Percentiles rank a stretch among this genome's conserved stretches.
Evolutionary conservation across 2,113 vertebrate genomes (phyloP).

Genomic region (Puntigrus tetrazona): DNA sequence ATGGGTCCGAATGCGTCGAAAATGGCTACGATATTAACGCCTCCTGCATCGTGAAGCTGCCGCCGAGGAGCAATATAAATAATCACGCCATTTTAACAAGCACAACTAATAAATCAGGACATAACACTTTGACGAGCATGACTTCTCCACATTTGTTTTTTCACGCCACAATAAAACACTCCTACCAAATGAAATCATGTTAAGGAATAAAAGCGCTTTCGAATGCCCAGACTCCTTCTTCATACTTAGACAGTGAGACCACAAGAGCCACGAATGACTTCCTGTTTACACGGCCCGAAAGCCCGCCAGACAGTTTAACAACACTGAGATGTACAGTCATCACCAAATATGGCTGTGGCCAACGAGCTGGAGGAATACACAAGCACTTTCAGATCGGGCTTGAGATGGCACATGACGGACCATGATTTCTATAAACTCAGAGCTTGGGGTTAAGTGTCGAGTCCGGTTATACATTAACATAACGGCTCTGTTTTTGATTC

Average conservation of each 20-base stretch:
- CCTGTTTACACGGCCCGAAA: not conserved
- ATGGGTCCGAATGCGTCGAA: not conserved
- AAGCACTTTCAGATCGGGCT: not conserved
- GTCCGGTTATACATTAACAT: not conserved
- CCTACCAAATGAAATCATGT: not conserved
- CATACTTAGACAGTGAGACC: not conserved
- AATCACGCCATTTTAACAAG: not conserved
- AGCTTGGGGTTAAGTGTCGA: not conserved
- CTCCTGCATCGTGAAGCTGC: not conserved
- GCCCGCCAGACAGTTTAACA: not conserved
- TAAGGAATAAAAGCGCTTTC: not conserved
- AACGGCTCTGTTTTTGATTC: slow-evolving; percentile 34
- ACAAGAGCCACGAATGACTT: not conserved
- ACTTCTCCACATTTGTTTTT: not conserved
- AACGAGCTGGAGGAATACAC: not conserved
- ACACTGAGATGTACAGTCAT: not conserved
- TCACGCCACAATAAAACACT: not conserved
- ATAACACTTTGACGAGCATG: not conserved
- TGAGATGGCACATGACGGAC: not conserved
- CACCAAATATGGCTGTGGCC: not conserved
- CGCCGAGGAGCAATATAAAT: not conserved
- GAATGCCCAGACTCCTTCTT: not conserved
- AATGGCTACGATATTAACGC: not conserved
- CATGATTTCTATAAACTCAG: not conserved
- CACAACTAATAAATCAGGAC: not conserved